phyloP scores from a whole-genome alignment of 2,888 invertebrate species.

The Megastigmus dorsalis region DNA sequence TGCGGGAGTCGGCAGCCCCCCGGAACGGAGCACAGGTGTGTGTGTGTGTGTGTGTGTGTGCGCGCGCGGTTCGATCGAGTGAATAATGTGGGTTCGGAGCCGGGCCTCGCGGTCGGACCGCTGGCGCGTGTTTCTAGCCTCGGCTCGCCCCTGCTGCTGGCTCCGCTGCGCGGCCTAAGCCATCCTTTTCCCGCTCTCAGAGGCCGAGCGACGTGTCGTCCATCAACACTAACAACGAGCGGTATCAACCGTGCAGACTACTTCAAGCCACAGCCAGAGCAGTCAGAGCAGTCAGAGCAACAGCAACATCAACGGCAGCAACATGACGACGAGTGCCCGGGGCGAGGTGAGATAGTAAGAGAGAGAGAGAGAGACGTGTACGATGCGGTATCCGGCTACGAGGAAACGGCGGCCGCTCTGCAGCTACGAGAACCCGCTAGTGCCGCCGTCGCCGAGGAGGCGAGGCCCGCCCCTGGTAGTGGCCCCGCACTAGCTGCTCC shows the following conservation, averaged over 20 bases:
- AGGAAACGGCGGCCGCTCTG: slow-evolving; percentile 49
- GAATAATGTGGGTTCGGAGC: slow-evolving; percentile 33
- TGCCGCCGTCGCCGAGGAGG: slow-evolving; percentile 24
- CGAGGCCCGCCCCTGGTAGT: background rate
- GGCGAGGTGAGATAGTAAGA: slow-evolving; percentile 48
- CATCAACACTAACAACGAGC: background rate
- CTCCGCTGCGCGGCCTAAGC: background rate
- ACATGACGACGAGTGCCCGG: slow-evolving; percentile 21
- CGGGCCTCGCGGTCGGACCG: slow-evolving; percentile 35
- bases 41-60: background rate
- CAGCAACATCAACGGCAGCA: background rate
- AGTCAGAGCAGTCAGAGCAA: background rate
- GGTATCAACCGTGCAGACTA: background rate
- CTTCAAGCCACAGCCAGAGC: background rate
- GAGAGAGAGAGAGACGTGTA: slow-evolving; percentile 17
- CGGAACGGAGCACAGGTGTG: background rate
- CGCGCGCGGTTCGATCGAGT: background rate
- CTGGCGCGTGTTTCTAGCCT: background rate
- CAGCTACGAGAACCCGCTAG: slow-evolving; percentile 38
- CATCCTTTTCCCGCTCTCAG: background rate
- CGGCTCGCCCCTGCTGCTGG: slow-evolving; percentile 8
- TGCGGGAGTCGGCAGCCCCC: background rate
- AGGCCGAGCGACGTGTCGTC: background rate
- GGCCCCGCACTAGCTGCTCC: background rate
- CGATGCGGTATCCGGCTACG: slow-evolving; percentile 48